Conservation (phyloP, 2,888 invertebrate species). For the Drosophila crucigera region DNA sequence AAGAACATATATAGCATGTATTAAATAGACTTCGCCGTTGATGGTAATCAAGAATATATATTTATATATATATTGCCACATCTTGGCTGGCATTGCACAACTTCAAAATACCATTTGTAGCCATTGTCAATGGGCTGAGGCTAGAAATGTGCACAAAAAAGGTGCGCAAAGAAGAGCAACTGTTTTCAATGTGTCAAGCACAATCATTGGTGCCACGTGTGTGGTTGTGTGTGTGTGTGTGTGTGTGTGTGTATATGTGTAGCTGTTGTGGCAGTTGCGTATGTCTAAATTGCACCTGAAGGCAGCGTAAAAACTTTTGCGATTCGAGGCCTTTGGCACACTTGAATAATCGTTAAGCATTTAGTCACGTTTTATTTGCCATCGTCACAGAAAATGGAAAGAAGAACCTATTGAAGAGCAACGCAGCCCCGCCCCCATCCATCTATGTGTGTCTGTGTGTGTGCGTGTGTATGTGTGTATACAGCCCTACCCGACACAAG, state of each 20-base stretch:
- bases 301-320: slow-evolving; percentile 53
- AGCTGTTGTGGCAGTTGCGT: slow-evolving; percentile 10
- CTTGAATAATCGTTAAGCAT: slow-evolving; percentile 68
- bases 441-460: not conserved
- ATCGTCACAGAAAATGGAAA: slow-evolving; percentile 26
- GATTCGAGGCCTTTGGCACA: slow-evolving; percentile 58
- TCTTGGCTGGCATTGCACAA: not conserved
- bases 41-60: not conserved
- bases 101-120: not conserved
- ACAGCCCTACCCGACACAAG: not conserved
- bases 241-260: slow-evolving; percentile 1
- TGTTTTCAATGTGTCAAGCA: slow-evolving; percentile 64
- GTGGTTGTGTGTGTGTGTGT: not conserved
- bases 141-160: slow-evolving; percentile 31
- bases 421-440: not conserved
- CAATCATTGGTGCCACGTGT: slow-evolving; percentile 41
- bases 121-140: not conserved
- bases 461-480: not conserved
- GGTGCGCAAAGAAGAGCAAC: slow-evolving; percentile 46
- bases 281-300: slow-evolving; percentile 49
- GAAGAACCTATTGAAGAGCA: slow-evolving; percentile 31
- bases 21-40: not conserved
- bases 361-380: slow-evolving; percentile 66
- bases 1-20: not conserved
- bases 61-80: not conserved